Conservation (phyloP, 2,113 vertebrate genomes). For the Sprattus sprattus region DNA sequence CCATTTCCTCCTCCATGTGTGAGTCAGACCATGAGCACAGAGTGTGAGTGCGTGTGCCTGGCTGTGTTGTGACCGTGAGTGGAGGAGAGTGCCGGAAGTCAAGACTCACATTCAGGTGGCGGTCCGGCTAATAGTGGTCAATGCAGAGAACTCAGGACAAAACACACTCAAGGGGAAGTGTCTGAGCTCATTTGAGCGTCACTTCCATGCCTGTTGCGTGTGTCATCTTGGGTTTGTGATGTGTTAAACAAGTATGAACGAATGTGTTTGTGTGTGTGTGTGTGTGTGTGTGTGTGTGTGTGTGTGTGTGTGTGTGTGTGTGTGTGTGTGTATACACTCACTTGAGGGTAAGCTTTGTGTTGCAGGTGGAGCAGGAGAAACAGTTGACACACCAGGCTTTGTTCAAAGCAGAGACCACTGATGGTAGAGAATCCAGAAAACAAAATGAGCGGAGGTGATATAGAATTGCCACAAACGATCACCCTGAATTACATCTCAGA, state of each 20-base stretch:
- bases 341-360: conserved; percentile 98
- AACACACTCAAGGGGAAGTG: background rate
- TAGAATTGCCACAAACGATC: too few relatives aligned
- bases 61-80: too few relatives aligned
- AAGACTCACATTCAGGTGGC: background rate
- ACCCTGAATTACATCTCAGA: too few relatives aligned
- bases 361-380: conserved; percentile 97
- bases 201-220: background rate
- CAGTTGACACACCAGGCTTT: conserved; percentile 99
- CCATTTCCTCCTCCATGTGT: background rate
- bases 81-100: background rate
- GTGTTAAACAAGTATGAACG: background rate
- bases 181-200: background rate
- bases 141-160: background rate
- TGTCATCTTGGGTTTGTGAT: background rate
- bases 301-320: background rate
- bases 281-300: background rate
- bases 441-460: too few relatives aligned
- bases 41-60: background rate
- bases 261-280: background rate
- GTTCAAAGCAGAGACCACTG: conserved; percentile 97
- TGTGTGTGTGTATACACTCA: conserved; percentile 70
- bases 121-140: background rate
- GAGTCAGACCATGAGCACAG: background rate
- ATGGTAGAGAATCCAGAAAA: background rate